Conservation (phyloP, 2,888 invertebrate species). For the Amphipoea oculea region DNA sequence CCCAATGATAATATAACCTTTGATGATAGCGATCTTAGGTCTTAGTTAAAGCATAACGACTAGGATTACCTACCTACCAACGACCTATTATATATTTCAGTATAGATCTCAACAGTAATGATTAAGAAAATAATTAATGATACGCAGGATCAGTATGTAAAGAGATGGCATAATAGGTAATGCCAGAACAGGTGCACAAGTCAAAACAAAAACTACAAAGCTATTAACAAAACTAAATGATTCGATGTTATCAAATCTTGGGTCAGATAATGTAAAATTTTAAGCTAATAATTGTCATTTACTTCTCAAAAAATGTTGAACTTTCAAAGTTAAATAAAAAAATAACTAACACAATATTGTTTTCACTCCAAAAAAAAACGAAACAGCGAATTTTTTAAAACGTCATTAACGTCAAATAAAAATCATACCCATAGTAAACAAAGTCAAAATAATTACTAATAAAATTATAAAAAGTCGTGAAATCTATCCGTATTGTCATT, state of each 20-base stretch:
- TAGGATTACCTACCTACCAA: too few species aligned
- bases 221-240: not conserved
- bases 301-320: not conserved
- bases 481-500: slow-evolving; percentile 68
- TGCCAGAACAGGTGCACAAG: not conserved
- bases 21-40: not conserved
- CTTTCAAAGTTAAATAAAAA: not conserved
- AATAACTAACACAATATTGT: not conserved
- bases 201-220: not conserved
- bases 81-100: too few species aligned
- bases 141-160: not conserved
- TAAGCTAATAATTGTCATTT: too few species aligned
- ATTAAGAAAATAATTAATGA: too few species aligned
- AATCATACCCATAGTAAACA: not conserved
- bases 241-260: too few species aligned
- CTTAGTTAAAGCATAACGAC: too few species aligned
- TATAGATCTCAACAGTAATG: too few species aligned
- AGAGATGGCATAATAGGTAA: not conserved
- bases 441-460: slow-evolving; percentile 56
- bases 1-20: not conserved
- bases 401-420: not conserved
- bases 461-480: slow-evolving; percentile 61
- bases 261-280: too few species aligned
- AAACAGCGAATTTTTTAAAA: not conserved
- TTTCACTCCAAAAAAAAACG: not conserved